Evolutionary conservation across 2,888 invertebrate species (phyloP).

Genomic region (Keiferia lycopersicella): DNA sequence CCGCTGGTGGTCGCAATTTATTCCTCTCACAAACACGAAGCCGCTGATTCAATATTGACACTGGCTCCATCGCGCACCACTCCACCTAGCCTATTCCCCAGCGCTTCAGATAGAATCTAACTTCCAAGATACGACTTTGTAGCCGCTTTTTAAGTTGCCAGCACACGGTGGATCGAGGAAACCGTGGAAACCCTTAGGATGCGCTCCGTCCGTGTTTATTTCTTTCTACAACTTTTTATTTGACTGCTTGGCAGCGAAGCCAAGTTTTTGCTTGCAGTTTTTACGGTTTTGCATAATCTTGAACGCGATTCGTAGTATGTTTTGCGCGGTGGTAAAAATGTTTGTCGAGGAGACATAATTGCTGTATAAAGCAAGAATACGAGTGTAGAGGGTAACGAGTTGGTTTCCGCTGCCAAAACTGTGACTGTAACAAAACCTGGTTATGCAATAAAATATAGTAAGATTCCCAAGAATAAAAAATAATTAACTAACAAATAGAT

Average conservation of each 20-base stretch:
- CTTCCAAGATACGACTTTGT: conserved; percentile 56
- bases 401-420: not conserved
- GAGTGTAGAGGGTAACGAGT: not conserved
- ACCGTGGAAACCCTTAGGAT: conserved; percentile 40
- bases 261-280: conserved; percentile 31
- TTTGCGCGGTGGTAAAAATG: conserved; percentile 12
- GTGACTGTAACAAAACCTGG: not conserved
- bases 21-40: conserved; percentile 72
- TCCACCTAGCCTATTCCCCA: conserved; percentile 47
- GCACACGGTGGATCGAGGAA: conserved; percentile 39
- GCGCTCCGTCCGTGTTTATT: conserved; percentile 45
- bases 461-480: no score
- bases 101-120: conserved; percentile 58
- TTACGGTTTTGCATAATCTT: conserved; percentile 27
- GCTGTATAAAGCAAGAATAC: conserved; percentile 12
- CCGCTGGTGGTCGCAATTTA: conserved; percentile 67
- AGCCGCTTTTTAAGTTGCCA: conserved; percentile 53
- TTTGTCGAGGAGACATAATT: conserved; percentile 15
- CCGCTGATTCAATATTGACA: conserved; percentile 76
- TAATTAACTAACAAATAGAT: no score
- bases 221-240: conserved; percentile 36
- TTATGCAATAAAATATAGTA: not conserved
- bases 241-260: conserved; percentile 27
- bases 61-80: conserved; percentile 53
- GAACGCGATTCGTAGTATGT: conserved; percentile 22